These are phyloP conservation scores for Zingel zingel DNA, from an alignment of 2,113 vertebrate species.

Conservation along the genomic window DNA sequence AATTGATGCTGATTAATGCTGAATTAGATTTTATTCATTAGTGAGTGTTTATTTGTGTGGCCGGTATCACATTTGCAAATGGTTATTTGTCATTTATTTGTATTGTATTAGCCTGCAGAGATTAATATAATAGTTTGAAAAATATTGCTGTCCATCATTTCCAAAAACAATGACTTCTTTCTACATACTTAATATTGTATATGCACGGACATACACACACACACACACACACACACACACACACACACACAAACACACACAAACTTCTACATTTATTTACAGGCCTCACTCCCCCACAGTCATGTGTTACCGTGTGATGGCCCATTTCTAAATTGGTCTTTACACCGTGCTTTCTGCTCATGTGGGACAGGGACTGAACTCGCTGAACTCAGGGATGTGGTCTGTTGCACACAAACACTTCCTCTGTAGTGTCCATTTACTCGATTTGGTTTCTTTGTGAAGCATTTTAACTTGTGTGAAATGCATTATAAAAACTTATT, in stretches of 20 bases:
- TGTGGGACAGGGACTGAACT: conserved; percentile 14
- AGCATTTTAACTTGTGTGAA: neutral
- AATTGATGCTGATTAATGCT: neutral
- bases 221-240: neutral
- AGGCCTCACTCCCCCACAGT: conserved; percentile 2
- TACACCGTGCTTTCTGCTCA: conserved; percentile 29
- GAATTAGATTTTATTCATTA: neutral
- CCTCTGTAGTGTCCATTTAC: neutral
- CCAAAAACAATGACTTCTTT: neutral
- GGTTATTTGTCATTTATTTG: neutral
- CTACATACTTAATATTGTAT: neutral
- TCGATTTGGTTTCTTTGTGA: neutral
- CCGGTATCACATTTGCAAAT: too few relatives aligned
- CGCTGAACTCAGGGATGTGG: neutral
- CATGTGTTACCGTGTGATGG: conserved; percentile 41
- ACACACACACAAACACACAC: neutral
- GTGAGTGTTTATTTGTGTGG: neutral
- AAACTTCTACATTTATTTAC: neutral
- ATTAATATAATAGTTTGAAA: neutral
- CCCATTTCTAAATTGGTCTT: conserved; percentile 47
- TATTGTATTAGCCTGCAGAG: neutral
- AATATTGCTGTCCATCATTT: neutral
- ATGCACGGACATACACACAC: neutral
- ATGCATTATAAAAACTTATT: neutral
- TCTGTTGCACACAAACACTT: conserved; percentile 1